Conservation (phyloP, 2,797 vertebrate genomes). For the Hipposideros larvatus region DNA sequence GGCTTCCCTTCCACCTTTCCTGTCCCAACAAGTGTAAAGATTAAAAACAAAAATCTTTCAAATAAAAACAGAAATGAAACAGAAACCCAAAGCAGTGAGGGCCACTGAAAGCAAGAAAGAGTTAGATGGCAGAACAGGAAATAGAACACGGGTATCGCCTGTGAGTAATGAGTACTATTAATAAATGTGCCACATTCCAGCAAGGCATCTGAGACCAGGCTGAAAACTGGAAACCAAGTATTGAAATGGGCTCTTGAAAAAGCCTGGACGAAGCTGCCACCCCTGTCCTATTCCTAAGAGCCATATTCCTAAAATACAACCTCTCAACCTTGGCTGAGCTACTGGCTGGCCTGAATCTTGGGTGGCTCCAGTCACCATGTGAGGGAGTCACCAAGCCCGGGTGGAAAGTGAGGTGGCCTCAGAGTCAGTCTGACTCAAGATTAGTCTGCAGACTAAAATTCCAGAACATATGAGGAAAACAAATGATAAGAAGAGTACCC, state of each 20-base stretch:
- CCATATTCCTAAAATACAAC: background rate
- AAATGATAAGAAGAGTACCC: background rate
- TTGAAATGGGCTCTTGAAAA: background rate
- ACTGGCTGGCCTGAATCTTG: background rate
- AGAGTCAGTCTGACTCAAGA: background rate
- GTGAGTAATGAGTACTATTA: background rate
- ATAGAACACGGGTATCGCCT: background rate
- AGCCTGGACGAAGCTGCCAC: background rate
- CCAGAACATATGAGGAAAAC: background rate
- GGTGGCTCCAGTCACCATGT: background rate
- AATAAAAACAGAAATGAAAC: background rate
- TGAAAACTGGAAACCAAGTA: background rate
- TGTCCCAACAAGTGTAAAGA: background rate
- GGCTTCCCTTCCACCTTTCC: background rate
- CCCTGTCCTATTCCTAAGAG: background rate
- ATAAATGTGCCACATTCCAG: background rate
- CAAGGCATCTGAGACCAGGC: background rate
- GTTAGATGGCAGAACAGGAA: background rate
- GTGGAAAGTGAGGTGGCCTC: too few species aligned
- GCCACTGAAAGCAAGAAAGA: background rate
- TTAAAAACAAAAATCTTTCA: background rate
- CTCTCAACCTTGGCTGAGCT: background rate
- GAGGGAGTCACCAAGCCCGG: background rate
- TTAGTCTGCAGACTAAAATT: background rate
- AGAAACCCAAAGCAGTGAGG: background rate